Conservation (phyloP, 2,888 invertebrate species). For the Trissoscelio sp. region DNA sequence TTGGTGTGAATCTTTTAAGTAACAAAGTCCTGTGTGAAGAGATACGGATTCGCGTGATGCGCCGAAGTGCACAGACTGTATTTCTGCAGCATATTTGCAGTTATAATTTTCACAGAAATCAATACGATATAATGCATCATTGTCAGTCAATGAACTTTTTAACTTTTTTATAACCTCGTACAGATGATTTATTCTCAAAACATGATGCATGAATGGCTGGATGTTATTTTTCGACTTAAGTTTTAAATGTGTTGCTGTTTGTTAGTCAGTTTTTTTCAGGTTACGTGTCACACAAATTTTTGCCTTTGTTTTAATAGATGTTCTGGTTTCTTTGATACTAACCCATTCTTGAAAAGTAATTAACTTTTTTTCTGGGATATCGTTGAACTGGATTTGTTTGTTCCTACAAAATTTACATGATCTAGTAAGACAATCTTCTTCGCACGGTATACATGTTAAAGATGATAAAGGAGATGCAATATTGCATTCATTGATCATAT, state of each 20-base stretch:
- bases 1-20: conserved; percentile 1
- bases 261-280: no score
- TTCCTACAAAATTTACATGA: background rate
- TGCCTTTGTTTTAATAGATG: background rate
- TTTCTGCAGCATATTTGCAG: conserved; percentile 39
- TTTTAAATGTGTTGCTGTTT: no score
- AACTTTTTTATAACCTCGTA: background rate
- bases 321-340: background rate
- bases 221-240: background rate
- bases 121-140: conserved; percentile 26
- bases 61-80: conserved; percentile 39
- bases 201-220: background rate
- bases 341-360: conserved; percentile 10
- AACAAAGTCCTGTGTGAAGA: conserved; percentile 54
- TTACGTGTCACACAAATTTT: no score
- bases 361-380: conserved; percentile 7
- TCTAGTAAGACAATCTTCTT: conserved; percentile 1
- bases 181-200: background rate
- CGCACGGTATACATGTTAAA: conserved; percentile 1
- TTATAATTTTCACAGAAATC: conserved; percentile 48
- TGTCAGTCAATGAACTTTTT: background rate
- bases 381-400: conserved; percentile 16
- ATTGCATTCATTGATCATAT: conserved; percentile 3
- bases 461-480: background rate
- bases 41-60: conserved; percentile 43